Evolutionary conservation across 2,113 vertebrate species (phyloP).

Genomic region (rabbit (Oryctolagus cuniculus)): mOryCun1.1 NC_091445.1:61343501-61344000

Average conservation of each 20-base stretch:
- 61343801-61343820: not conserved
- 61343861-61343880: not conserved
- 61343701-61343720: not conserved
- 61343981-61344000: not conserved
- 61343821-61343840: not conserved
- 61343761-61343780: not conserved
- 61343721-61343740: not conserved
- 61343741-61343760: not conserved
- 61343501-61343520: conserved; percentile 44
- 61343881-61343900: not conserved
- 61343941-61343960: not conserved
- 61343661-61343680: not conserved
- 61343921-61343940: not conserved
- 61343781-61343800: not conserved
- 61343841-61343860: not conserved
- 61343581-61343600: not conserved
- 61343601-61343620: not conserved
- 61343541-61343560: not conserved
- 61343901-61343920: not conserved
- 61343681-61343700: not conserved
- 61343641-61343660: conserved; percentile 41
- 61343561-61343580: conserved; percentile 19
- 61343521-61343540: conserved; percentile 43
- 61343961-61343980: not conserved
- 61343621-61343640: not conserved